Evolutionary conservation across 2,113 vertebrate species (phyloP), one percentile per base, ranked within the genome.

Genomic region (Miniopterus natalensis): DNA sequence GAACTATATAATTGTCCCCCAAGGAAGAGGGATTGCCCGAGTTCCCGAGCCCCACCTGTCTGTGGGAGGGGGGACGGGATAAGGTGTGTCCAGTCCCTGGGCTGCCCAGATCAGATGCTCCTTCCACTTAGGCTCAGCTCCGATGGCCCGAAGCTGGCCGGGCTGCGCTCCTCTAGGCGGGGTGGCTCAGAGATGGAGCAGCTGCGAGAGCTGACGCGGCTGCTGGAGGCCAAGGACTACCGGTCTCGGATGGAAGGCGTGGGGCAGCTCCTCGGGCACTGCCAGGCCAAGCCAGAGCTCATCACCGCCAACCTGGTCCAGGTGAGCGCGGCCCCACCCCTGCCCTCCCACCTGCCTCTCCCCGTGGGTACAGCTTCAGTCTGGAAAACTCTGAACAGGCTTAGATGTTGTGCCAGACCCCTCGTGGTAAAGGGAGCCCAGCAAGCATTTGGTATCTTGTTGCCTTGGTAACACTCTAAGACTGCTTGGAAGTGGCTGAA

Each of bases 181-280:
- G 71, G 66, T 0, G 55, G 95, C 2, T 0, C 4, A 2, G 97
- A 98, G 57, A 61, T 57, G 61, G 97, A 98, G 36, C 93, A 80
- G 53, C 95, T 98, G 17, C 63, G 42, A 74, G 96, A 98, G 61
- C 95, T 99, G 95, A 95, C 0, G 0, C 36, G 77, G 15, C 90
- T 99, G 63, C 85, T 99, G 93, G 95, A 95, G 88, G 94, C 97
- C 61, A 97, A 97, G 84, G 98, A 98, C 0, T 97, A 97, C 91
- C 96, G 96, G 88, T 57, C 70, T 45, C 92, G 98, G 47, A 97
- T 98, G 87, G 90, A 98, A 8, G 98, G 98, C 0, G 80, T 98
- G 23, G 65, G 31, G 0, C 86, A 80, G 49, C 98, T 99, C 20
- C 94, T 97, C 0, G 96, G 97, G 6, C 31, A 95, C 70, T 98